Evolutionary conservation across 2,113 vertebrate species (phyloP).

Genomic region (Eptatretus burgeri): DNA sequence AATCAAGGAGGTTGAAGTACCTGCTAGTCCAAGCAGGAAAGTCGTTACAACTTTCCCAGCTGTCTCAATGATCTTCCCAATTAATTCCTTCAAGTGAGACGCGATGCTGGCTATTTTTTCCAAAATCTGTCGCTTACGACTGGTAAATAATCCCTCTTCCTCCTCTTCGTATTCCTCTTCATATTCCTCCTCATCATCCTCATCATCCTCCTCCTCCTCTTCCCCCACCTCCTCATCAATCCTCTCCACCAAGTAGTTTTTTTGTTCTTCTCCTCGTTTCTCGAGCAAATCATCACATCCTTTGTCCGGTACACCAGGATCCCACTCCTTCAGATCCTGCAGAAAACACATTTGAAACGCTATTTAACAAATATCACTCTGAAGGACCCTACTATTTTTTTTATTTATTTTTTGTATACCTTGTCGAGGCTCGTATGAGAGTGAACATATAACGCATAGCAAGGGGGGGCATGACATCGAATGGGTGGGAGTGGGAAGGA

Average conservation of each 20-base stretch:
- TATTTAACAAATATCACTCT: no score
- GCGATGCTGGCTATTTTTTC: conserved; percentile 16
- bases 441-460: no score
- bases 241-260: neutral
- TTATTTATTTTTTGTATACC: no score
- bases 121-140: neutral
- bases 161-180: neutral
- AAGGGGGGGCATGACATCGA: no score
- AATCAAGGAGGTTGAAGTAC: conserved; percentile 14
- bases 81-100: conserved; percentile 17
- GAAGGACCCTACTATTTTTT: no score
- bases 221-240: neutral
- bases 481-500: no score
- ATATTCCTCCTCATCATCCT: neutral
- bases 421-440: no score
- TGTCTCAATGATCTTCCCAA: conserved; percentile 20
- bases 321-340: no score
- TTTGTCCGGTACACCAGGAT: no score
- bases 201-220: neutral
- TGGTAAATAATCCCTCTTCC: neutral
- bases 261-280: no score
- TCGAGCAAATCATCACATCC: no score
- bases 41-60: conserved; percentile 27
- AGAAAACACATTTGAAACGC: no score
- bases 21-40: conserved; percentile 29